Percentiles rank a stretch among this genome's conserved stretches.
Evolutionary conservation across 2,113 vertebrate genomes (phyloP).

Genomic region (Procavia capensis): DNA sequence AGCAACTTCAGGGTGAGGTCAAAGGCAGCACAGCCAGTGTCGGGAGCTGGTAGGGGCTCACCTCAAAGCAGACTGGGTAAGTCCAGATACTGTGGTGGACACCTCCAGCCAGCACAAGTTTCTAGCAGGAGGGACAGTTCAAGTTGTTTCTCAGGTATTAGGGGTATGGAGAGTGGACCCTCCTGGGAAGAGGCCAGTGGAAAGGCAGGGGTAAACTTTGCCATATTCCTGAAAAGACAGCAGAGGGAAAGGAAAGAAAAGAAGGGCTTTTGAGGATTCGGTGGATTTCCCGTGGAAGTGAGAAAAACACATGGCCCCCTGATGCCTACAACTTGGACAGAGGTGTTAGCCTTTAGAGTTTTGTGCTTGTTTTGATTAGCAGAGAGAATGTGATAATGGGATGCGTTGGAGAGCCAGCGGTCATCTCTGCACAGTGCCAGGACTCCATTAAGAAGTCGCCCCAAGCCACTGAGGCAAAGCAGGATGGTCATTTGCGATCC

Average conservation of each 20-base stretch:
- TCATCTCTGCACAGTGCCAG: neutral
- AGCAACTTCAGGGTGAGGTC: neutral
- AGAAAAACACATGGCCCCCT: neutral
- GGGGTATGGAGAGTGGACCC: neutral
- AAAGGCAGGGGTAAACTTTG: neutral
- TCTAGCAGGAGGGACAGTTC: neutral
- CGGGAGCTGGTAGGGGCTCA: neutral
- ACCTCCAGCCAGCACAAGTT: neutral
- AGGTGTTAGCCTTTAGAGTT: neutral
- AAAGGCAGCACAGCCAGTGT: neutral
- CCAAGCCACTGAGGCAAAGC: neutral
- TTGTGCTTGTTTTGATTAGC: neutral
- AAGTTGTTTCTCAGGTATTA: neutral
- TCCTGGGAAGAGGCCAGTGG: neutral
- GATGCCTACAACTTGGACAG: neutral
- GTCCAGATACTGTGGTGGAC: neutral
- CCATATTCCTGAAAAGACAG: neutral
- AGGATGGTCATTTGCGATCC: neutral
- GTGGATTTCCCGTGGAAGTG: neutral
- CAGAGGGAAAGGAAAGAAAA: neutral
- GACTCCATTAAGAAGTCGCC: neutral
- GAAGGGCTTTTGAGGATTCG: neutral
- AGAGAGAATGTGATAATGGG: neutral
- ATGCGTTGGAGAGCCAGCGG: neutral
- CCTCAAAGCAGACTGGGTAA: neutral